Conservation (phyloP, 2,888 invertebrate species). For the Chymomyza procnemis region DNA sequence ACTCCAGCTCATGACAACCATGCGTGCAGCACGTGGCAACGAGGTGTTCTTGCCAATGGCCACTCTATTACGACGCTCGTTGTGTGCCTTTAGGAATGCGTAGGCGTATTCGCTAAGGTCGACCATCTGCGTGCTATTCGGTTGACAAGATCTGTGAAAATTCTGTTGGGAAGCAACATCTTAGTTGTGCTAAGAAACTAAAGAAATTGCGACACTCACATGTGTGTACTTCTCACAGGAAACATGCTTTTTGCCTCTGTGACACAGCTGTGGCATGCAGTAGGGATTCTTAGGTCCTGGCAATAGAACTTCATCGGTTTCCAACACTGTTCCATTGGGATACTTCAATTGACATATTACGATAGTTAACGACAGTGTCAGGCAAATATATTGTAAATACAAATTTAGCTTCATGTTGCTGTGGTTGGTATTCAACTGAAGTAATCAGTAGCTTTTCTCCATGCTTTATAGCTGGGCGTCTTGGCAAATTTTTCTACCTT, state of each 20-base stretch:
- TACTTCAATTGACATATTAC: background rate
- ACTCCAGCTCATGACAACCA: slow-evolving; percentile 63
- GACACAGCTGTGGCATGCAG: slow-evolving; percentile 45
- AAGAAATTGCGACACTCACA: slow-evolving; percentile 16
- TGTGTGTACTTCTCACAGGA: slow-evolving; percentile 43
- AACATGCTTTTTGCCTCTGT: slow-evolving; percentile 43
- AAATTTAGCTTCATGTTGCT: background rate
- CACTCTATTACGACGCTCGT: slow-evolving; percentile 46
- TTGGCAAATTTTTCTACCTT: background rate
- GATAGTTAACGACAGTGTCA: background rate
- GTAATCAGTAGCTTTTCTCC: background rate
- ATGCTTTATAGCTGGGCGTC: background rate
- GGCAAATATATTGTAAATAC: background rate
- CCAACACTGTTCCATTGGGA: background rate
- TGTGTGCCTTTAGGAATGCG: slow-evolving; percentile 46
- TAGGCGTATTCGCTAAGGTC: slow-evolving; percentile 31
- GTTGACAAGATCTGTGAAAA: slow-evolving; percentile 26
- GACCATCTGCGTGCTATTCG: slow-evolving; percentile 15
- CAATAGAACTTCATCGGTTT: background rate
- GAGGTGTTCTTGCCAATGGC: slow-evolving; percentile 41
- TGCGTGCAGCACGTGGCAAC: slow-evolving; percentile 52
- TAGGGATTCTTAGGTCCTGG: slow-evolving; percentile 43
- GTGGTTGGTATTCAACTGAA: background rate
- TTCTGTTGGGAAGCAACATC: slow-evolving; percentile 9
- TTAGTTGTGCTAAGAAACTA: background rate